Conservation (phyloP, 23 tunicate genomes). For the Halocynthia aurantium region DNA sequence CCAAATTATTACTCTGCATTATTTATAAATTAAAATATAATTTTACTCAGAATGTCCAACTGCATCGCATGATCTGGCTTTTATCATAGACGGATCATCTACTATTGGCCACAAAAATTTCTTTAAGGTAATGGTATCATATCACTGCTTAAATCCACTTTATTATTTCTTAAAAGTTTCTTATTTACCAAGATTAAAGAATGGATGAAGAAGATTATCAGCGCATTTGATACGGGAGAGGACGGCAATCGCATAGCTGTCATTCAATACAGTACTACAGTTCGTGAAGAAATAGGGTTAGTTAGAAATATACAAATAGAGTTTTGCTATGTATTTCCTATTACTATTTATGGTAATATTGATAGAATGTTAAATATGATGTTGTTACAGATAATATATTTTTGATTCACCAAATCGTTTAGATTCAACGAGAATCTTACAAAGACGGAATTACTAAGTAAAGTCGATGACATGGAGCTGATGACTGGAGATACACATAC, state of each 20-base stretch:
- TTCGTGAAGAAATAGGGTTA: conserved; percentile 67
- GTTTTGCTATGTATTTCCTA: no score
- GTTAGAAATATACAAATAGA: neutral
- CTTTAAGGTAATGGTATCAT: conserved; percentile 27
- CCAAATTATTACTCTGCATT: no score
- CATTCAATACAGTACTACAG: conserved; percentile 54
- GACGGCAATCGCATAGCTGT: conserved; percentile 64
- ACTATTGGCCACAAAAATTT: conserved; percentile 71
- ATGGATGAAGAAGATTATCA: conserved; percentile 81
- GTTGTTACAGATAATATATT: neutral
- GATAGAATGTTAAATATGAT: no score
- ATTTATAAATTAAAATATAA: neutral
- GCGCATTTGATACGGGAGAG: conserved; percentile 65
- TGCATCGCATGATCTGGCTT: conserved; percentile 59
- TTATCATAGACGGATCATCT: conserved; percentile 71
- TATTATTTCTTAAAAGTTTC: no score
- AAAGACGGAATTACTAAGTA: conserved; percentile 47
- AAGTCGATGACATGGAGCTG: conserved; percentile 58
- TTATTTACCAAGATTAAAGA: conserved; percentile 36
- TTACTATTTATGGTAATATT: no score
- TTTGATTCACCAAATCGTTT: neutral
- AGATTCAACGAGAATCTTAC: conserved; percentile 48
- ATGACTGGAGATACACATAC: conserved; percentile 68
- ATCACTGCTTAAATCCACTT: no score
- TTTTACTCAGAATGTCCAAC: conserved; percentile 72